Percentiles rank a stretch among this genome's conserved stretches.
phyloP scores from a whole-genome alignment of 2,113 vertebrate species.

The Pleuronectes platessa region DNA sequence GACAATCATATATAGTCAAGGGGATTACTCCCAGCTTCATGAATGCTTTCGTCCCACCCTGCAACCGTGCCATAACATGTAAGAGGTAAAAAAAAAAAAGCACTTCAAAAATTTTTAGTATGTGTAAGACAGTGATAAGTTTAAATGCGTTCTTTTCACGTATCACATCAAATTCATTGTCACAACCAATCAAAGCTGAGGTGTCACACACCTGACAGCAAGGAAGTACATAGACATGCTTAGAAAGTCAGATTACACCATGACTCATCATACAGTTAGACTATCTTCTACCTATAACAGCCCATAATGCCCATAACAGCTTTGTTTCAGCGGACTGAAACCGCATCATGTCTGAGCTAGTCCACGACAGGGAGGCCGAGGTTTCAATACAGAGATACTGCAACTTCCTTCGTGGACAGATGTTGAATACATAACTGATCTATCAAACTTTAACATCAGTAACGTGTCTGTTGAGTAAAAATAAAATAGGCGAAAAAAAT shows the following conservation, averaged over 20 bases:
- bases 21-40: no score
- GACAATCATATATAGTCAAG: no score
- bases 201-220: neutral
- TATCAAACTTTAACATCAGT: slow-evolving; percentile 75
- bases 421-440: slow-evolving; percentile 34
- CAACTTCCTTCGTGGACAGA: slow-evolving; percentile 62
- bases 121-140: neutral
- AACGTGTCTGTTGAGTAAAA: slow-evolving; percentile 79
- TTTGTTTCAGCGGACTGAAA: neutral
- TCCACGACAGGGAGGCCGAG: neutral
- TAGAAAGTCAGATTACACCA: neutral
- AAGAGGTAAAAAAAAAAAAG: neutral
- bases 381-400: slow-evolving; percentile 56
- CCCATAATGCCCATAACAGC: neutral
- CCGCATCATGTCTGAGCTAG: neutral
- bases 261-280: neutral
- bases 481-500: slow-evolving; percentile 36
- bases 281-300: neutral
- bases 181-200: neutral
- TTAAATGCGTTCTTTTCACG: neutral
- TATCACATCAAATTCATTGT: neutral
- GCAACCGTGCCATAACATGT: neutral
- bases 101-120: no score
- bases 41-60: neutral
- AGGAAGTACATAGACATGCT: neutral